Base-by-base conservation (phyloP, 35 echinoderm and acorn worm species). In the Lytechinus pictus region DNA sequence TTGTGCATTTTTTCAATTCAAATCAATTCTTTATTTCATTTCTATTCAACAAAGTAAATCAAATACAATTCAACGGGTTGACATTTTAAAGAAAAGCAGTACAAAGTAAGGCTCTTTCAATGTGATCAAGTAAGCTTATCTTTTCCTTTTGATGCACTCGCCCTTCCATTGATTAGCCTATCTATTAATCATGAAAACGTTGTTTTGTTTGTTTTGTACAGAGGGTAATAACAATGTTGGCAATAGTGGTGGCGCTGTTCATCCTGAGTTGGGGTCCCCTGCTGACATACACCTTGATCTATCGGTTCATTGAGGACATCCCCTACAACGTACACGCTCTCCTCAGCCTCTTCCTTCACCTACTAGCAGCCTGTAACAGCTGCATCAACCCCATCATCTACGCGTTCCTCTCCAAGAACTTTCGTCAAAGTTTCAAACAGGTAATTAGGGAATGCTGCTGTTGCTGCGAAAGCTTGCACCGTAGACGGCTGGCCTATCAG, bases 401-500 rank as follows among this genome's bases (percentile, higher is more conserved):
- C n/a, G 92, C 92, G 13, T 93, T 93, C 92, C 92, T 93, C 3
- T 93, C 92, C 53, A 93, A 93, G 55, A 93, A 93, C 54, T 93
- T 93, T 57, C 92, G 92, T 9, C 92, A 93, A 54, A 93, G 92
- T 93, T 93, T 93, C 55, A 93, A 93, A 57, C 92, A 93, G 92
- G 92, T 93, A 93, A 93, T 93, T 54, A 93, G 92, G 92, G 92
- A 93, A 12, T 93, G 92, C 53, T 93, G 55, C 8, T 54, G 52
- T 44, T 90, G 88, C 52, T 79, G 66, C 66, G 66, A 79, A 79
- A 79, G 66, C 66, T 24, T 79, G 21, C 53, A 57, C 13, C n/a
- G 52, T 10, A 57, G 53, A 21, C 52, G 54, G 92, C 54, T 93
- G 54, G 92, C 92, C 13, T 57, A 93, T 27, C 92, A 93, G 92